Conservation (phyloP, 2,797 vertebrate species). For the Echeneis naucrates region DNA sequence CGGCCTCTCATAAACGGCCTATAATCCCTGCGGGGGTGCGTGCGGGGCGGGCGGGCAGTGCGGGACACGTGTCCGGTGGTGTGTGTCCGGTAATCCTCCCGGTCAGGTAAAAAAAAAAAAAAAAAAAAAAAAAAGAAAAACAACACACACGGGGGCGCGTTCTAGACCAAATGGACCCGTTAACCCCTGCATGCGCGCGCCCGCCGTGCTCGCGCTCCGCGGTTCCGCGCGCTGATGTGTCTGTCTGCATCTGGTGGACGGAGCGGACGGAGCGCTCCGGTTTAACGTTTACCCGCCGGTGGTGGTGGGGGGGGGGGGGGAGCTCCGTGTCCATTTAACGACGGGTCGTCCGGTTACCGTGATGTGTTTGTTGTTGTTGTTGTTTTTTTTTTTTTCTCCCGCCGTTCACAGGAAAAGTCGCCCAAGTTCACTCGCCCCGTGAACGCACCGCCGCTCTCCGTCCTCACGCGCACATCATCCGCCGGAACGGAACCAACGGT, state of each 20-base stretch:
- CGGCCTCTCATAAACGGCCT: constrained; percentile 44
- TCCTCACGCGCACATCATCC: constrained; percentile 72
- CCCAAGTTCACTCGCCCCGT: constrained; percentile 73
- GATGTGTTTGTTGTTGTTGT: no score
- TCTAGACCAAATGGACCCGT: constrained; percentile 77
- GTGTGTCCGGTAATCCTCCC: constrained; percentile 60
- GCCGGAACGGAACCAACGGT: constrained; percentile 60
- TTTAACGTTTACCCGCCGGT: constrained; percentile 60
- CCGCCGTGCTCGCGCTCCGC: constrained; percentile 45
- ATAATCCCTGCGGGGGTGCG: constrained; percentile 53
- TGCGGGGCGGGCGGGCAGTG: constrained; percentile 34
- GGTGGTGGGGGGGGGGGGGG: neutral
- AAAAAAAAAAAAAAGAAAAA: no score
- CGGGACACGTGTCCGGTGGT: constrained; percentile 50
- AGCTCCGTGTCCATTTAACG: neutral
- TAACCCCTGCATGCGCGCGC: constrained; percentile 76
- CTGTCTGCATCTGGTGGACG: constrained; percentile 73
- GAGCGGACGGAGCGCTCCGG: constrained; percentile 61
- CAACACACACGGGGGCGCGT: constrained; percentile 65
- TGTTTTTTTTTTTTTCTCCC: no score
- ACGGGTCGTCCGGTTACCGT: constrained; percentile 25
- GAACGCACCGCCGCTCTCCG: constrained; percentile 60
- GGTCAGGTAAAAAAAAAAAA: constrained; percentile 79
- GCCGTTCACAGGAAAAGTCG: constrained; percentile 56
- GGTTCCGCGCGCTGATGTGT: constrained; percentile 77